Evolutionary conservation across 92 coral and sea anemone species (phyloP), one percentile per base, ranked within the genome.

Genomic region (Palythoa grandiflora): DNA sequence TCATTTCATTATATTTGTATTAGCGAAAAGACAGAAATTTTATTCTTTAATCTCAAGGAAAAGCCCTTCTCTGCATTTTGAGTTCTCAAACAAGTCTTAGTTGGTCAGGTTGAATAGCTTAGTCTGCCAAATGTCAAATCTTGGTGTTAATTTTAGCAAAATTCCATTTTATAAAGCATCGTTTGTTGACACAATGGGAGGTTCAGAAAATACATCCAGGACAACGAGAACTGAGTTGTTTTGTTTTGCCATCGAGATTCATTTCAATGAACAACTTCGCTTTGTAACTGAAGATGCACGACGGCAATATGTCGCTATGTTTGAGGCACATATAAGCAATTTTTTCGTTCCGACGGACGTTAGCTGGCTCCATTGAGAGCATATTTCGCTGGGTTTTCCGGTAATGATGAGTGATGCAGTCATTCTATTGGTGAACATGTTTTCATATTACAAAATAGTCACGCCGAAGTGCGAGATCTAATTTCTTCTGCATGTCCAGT

Each of bases 351-450:
- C 10, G 14, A 28, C 47, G 61, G 78, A 77, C 68, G 83, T 51
- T 35, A 39, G 66, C 21, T 47, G 74, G 39, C 15, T 48, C 13
- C 14, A 38, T 1, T n/a, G 52, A 80, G 19, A n/a, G 21, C 71
- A 80, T 65, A 37, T 65, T 81, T 71, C 75, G 75, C 86, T 55
- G 13, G 59, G 75, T 81, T 44, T 65, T 81, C 86, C 86, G 75
- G 86, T 81, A 10, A 35, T 59, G 86, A 81, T 81, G 86, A 81
- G 20, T 81, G 86, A 81, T 65, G 55, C 86, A 38, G 86, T 55
- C 66, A 81, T 81, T 51, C 86, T 35, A 80, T 81, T 81, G 86
- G 86, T 65, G 59, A 44, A 55, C 54, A 3, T 63, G 80, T 61
- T 47, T 80, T 55, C 54, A 63, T 17, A 80, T 61, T 80, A 60